Percentiles rank a stretch among this genome's conserved stretches.
Conservation (phyloP, 37 sponge, comb jelly and placozoan genomes). For the Beroe forskalii region DNA sequence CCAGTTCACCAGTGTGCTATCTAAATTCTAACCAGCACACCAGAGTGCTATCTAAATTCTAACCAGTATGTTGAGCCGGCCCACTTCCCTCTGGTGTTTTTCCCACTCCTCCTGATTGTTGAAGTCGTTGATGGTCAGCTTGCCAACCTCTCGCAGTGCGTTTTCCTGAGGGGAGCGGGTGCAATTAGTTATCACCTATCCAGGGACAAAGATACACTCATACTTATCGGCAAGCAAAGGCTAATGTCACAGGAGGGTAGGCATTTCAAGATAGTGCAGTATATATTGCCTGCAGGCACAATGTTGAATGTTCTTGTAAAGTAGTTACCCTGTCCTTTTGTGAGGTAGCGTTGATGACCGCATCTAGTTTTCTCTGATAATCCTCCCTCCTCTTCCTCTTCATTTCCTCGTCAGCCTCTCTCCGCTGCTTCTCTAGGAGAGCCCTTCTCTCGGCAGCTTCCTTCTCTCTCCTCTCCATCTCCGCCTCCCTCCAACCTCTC, state of each 20-base stretch:
- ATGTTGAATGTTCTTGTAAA: no score
- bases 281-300: no score
- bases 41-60: no score
- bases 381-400: not conserved
- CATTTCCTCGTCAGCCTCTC: not conserved
- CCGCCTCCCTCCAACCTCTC: conserved; percentile 5
- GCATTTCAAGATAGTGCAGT: no score
- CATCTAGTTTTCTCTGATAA: conserved; percentile 33
- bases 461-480: not conserved
- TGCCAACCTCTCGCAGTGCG: not conserved
- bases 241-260: no score
- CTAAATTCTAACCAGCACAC: no score
- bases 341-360: conserved; percentile 1
- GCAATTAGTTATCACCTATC: no score
- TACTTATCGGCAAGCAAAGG: no score
- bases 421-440: not conserved
- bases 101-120: conserved; percentile 24
- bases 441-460: conserved; percentile 15
- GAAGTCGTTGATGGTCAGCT: not conserved
- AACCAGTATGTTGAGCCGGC: conserved; percentile 10
- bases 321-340: conserved; percentile 36
- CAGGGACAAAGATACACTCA: no score
- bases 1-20: no score
- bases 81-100: conserved; percentile 29
- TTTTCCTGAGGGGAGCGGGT: no score